Evolutionary conservation across 1,140 invertebrate species (phyloP).

Genomic region (Subanguina moxae): DNA sequence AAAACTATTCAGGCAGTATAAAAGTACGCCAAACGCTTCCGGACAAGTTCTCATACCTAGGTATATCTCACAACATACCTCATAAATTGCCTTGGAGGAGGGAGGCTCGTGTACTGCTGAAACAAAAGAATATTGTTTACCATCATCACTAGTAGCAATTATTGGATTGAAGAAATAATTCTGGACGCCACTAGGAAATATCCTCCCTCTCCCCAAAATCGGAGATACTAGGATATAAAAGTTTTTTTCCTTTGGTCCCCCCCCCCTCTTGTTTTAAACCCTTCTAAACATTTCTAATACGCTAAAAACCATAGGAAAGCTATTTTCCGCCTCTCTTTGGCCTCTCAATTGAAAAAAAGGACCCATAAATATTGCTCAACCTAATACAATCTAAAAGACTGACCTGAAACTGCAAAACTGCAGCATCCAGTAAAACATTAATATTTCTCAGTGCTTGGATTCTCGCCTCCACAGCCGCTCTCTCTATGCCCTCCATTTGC

Average conservation of each 20-base stretch:
- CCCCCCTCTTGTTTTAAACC: no score
- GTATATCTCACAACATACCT: no score
- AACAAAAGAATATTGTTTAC: neutral
- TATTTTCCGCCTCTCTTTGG: neutral
- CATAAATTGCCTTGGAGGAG: neutral
- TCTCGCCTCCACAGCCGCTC: constrained; percentile 80
- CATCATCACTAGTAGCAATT: neutral
- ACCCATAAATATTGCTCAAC: constrained; percentile 21
- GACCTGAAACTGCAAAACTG: constrained; percentile 81
- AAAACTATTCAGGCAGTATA: no score
- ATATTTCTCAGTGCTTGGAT: constrained; percentile 80
- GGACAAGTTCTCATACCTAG: no score
- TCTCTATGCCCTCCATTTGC: constrained; percentile 79
- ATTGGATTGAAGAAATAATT: no score
- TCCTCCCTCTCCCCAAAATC: no score
- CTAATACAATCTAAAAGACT: no score
- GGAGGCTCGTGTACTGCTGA: neutral
- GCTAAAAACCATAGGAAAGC: neutral
- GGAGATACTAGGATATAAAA: neutral
- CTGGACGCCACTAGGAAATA: no score
- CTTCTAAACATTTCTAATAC: no score
- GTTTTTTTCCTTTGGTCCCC: neutral
- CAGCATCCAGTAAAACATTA: constrained; percentile 78
- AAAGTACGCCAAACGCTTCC: no score
- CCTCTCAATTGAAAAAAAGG: neutral